Base-by-base conservation (phyloP, 2,797 vertebrate species). In the Lemur catta region DNA sequence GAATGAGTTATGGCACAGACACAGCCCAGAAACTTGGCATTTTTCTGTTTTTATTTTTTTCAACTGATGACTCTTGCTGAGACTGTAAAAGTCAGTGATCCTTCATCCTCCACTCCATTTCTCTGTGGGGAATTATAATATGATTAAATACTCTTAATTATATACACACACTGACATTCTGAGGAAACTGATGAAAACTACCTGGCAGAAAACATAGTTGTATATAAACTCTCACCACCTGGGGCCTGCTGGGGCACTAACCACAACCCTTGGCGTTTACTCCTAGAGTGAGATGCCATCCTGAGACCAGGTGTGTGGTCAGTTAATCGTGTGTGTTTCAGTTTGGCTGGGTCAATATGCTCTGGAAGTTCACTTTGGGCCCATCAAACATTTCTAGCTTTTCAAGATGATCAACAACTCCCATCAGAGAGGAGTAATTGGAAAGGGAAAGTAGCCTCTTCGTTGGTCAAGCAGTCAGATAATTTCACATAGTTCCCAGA, bases 101-200 rank as follows among this genome's bases (percentile, higher is more conserved):
- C 82, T 57, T 69, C 69, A 93, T 20, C 69, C 85, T 57, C 38
- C 6, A 22, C 14, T 24, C 78, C 82, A 84, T 91, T 59, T 76
- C 91, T 93, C 94, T 92, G 55, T 69, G 79, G 95, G 79, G 95
- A 97, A 94, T 96, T 95, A 94, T 86, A 97, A 95, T 95, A 82
- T 84, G 67, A 97, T 96, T 96, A 98, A 97, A 94, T 90, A 91
- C 65, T 93, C 89, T 93, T 97, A 97, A 97, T 97, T 94, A 96
- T 82, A 95, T 85, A 96, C 33, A 30, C 50, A 75, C 63, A 76
- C 93, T 89, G 91, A 95, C 86, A 96, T 96, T 86, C 93, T 91
- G 52, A 97, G 93, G 94, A 96, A 96, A 91, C 89, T 78, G 97
- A 97, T 95, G 96, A 95, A 96, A 97, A 96, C 85, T 97, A 84